Base-by-base conservation (phyloP, 2,113 vertebrate genomes). In the Psittacara wagleri region DNA sequence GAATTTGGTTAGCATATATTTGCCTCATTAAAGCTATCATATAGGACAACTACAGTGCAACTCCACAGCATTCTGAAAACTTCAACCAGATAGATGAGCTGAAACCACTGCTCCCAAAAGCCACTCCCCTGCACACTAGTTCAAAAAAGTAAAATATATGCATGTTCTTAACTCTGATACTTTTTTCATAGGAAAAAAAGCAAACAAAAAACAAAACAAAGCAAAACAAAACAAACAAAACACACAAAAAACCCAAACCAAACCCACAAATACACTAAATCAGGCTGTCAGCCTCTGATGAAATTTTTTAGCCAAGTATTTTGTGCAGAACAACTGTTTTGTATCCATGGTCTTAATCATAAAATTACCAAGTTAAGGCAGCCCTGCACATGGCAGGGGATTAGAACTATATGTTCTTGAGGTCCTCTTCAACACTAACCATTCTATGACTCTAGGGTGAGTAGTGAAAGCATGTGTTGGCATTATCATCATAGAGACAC, bases 261-360 rank as follows among this genome's bases (percentile, higher is more conserved):
- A 59, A 59, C 10, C 13, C 57, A 59, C 57, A 59, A 59, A 24
- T 35, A 59, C 33, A 73, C 9, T 31, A 83, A 52, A 74, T 41
- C 28, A 81, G n/a, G 19, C 18, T 37, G 4, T 35, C 23, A 68
- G 44, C 27, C 41, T 64, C 39, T 83, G 33, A 43, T 13, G 6
- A 67, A 64, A 37, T 33, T 91, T 28, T 59, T 77, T 3, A 83
- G 17, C 41, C 25, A 83, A 92, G 83, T 5, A 41, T 11, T 49
- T 43, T 61, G 17, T 41, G 20, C 66, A 89, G 16, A 91, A 52
- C 7, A 5, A 72, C 16, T 0, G 0, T 6, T 3, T 15, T 25
- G 28, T 33, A 44, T 8, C 10, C 7, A 19, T 9, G 4, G 11
- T 54, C 31, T 79, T 64, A 41, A 72, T 68, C 75, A 31, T 80